phyloP scores from a whole-genome alignment of 2,888 invertebrate species.

The Eristalis arbustorum region DNA sequence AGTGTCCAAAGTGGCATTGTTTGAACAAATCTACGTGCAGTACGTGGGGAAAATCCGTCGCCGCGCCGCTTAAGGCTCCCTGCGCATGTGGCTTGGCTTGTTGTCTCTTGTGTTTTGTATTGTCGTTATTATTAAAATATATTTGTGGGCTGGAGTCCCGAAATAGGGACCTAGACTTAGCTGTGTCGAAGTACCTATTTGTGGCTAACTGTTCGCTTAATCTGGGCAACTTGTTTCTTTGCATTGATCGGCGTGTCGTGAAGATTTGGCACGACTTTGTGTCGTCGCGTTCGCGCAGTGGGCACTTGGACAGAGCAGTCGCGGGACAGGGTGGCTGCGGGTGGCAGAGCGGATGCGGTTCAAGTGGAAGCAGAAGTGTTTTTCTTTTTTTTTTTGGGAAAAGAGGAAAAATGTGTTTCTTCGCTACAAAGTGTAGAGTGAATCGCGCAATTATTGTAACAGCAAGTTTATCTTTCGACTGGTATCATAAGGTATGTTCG shows the following conservation, averaged over 20 bases:
- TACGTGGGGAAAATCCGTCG: slow-evolving; percentile 44
- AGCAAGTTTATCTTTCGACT: slow-evolving; percentile 3
- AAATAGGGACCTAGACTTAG: slow-evolving; percentile 7
- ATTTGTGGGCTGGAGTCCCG: slow-evolving; percentile 40
- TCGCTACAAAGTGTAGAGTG: slow-evolving; percentile 35
- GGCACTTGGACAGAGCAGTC: neutral
- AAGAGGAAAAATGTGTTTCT: slow-evolving; percentile 34
- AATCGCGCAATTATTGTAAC: slow-evolving; percentile 57
- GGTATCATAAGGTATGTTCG: neutral
- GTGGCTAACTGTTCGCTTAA: slow-evolving; percentile 60
- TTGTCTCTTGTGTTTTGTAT: slow-evolving; percentile 33
- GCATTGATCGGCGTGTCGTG: slow-evolving; percentile 70
- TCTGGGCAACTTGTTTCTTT: slow-evolving; percentile 46
- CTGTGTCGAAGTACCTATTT: slow-evolving; percentile 24
- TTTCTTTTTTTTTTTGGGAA: slow-evolving; percentile 11
- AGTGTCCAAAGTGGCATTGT: slow-evolving; percentile 70
- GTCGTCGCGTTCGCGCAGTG: slow-evolving; percentile 39
- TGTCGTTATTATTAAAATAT: slow-evolving; percentile 54
- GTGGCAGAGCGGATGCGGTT: neutral
- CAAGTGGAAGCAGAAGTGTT: neutral
- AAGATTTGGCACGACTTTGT: slow-evolving; percentile 71
- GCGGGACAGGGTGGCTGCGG: no score
- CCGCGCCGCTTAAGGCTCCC: neutral
- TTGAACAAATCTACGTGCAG: slow-evolving; percentile 67
- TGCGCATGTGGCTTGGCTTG: neutral